Conservation (phyloP, 2,113 vertebrate genomes). For the Cranoglanis bouderius region DNA sequence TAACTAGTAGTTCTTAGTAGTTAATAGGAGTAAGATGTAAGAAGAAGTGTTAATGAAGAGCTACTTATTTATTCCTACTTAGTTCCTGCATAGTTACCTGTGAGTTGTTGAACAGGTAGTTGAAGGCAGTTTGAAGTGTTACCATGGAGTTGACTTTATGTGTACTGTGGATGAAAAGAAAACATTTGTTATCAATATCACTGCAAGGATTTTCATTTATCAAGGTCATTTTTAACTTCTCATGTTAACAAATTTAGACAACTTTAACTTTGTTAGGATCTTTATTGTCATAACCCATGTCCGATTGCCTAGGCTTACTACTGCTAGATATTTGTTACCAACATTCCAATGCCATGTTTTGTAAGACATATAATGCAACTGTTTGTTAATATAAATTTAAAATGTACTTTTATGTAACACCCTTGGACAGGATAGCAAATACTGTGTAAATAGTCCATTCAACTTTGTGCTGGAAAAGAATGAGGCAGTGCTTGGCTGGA, state of each 20-base stretch:
- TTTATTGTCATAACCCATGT: background rate
- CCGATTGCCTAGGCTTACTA: background rate
- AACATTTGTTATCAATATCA: background rate
- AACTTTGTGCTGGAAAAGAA: constrained; percentile 6
- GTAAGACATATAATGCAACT: background rate
- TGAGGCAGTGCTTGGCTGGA: background rate
- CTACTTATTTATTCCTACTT: background rate
- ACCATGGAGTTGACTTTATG: too few species aligned
- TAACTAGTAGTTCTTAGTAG: background rate
- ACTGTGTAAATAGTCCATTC: background rate
- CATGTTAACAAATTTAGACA: background rate
- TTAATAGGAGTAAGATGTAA: background rate
- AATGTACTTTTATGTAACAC: background rate
- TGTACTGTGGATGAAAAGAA: background rate
- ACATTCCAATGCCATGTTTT: background rate
- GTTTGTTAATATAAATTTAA: background rate
- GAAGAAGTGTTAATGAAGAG: background rate
- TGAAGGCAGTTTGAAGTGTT: background rate
- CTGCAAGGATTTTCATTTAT: background rate
- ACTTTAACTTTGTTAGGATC: background rate
- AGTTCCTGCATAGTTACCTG: background rate
- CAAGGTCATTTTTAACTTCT: background rate
- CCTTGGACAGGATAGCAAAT: background rate
- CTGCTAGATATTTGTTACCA: background rate
- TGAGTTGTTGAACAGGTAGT: background rate